phyloP scores from a whole-genome alignment of 2,888 invertebrate species.

The Tanypteryx hageni region DNA sequence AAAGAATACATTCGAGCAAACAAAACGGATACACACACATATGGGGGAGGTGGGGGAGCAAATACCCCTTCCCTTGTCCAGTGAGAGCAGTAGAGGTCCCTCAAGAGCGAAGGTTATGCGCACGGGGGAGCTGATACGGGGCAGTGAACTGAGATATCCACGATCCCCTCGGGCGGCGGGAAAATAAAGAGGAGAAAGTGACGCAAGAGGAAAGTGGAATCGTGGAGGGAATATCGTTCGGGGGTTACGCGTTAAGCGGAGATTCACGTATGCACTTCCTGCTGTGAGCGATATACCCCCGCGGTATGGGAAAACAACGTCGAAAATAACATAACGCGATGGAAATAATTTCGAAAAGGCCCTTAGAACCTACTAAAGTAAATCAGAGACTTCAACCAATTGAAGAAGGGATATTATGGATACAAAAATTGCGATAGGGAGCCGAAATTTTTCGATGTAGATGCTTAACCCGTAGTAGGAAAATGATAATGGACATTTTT shows the following conservation, averaged over 20 bases:
- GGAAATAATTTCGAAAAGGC: too few species aligned
- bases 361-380: too few species aligned
- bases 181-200: conserved; percentile 35
- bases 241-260: not conserved
- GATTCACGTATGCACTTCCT: not conserved
- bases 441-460: too few species aligned
- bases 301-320: too few species aligned
- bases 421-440: too few species aligned
- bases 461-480: not conserved
- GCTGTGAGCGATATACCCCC: not conserved
- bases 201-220: not conserved
- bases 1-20: not conserved
- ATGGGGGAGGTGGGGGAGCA: not conserved
- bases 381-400: too few species aligned
- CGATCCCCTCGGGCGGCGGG: not conserved
- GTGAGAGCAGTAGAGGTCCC: not conserved
- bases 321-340: too few species aligned
- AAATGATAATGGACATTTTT: not conserved
- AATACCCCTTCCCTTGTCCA: not conserved
- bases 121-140: conserved; percentile 6
- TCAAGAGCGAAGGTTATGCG: not conserved
- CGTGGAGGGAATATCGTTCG: conserved; percentile 9
- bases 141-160: conserved; percentile 15
- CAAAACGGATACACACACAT: not conserved
- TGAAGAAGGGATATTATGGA: too few species aligned